Evolutionary conservation across 2,113 vertebrate genomes (phyloP).

Genomic region (Spheniscus mendiculus): DNA sequence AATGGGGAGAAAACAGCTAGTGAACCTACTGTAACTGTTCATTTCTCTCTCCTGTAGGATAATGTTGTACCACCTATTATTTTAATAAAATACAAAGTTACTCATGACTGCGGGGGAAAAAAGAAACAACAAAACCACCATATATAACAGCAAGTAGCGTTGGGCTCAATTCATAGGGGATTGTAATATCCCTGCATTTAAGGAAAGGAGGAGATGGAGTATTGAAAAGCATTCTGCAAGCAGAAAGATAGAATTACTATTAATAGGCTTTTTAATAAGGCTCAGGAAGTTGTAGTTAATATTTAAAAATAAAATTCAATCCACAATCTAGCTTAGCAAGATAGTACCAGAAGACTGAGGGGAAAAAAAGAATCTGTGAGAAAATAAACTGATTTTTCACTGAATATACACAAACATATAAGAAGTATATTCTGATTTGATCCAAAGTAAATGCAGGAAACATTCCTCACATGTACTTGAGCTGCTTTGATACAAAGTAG

Average conservation of each 20-base stretch:
- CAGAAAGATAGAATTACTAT: background rate
- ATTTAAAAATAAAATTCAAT: background rate
- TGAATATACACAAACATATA: background rate
- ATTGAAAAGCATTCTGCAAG: background rate
- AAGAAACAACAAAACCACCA: background rate
- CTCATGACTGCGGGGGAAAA: background rate
- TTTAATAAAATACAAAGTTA: background rate
- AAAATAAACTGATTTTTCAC: background rate
- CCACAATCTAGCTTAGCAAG: background rate
- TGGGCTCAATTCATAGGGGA: background rate
- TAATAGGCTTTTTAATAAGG: background rate
- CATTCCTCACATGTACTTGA: background rate
- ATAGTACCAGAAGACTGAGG: background rate
- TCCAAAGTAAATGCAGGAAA: background rate
- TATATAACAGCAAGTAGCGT: background rate
- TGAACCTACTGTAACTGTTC: background rate
- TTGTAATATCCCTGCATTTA: background rate
- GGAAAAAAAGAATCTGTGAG: background rate
- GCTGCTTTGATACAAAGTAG: background rate
- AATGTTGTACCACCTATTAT: background rate
- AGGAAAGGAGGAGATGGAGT: background rate
- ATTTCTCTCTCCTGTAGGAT: background rate
- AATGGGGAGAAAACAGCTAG: background rate
- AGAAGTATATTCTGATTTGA: background rate
- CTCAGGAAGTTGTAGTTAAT: background rate